A percentile compares a stretch with the other conserved stretches of the same genome.
phyloP scores from a whole-genome alignment of 2,797 vertebrate genomes.

The Taeniopygia guttata region DNA sequence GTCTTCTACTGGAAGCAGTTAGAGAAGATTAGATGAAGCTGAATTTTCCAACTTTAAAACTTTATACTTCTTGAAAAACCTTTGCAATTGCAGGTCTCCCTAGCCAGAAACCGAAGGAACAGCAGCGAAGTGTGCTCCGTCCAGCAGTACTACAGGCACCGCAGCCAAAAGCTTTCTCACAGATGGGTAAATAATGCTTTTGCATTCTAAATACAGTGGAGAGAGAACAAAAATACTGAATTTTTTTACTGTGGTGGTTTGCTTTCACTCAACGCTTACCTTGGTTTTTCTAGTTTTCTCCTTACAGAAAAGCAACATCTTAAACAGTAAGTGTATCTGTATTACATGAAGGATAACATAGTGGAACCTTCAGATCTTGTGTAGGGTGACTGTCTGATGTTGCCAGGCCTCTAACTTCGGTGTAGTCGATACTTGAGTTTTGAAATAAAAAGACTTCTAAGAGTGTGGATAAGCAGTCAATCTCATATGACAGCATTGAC shows the following conservation, averaged over 20 bases:
- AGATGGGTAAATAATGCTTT: constrained; percentile 82
- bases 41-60: background rate
- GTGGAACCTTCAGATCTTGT: background rate
- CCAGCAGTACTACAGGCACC: constrained; percentile 95
- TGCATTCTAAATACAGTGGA: background rate
- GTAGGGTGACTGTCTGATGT: background rate
- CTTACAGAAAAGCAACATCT: background rate
- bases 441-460: background rate
- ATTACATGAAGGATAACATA: background rate
- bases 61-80: background rate
- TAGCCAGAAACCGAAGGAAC: constrained; percentile 98
- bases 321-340: background rate
- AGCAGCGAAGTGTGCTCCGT: constrained; percentile 94
- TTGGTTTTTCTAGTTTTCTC: background rate
- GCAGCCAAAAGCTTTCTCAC: constrained; percentile 86
- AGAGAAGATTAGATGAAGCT: background rate
- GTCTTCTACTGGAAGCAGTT: background rate
- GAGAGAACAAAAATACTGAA: background rate
- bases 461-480: background rate
- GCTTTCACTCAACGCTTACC: background rate
- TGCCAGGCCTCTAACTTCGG: background rate
- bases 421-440: background rate
- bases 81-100: constrained; percentile 85
- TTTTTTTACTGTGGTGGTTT: background rate
- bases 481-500: background rate